phyloP scores from a whole-genome alignment of 2,888 invertebrate genomes.

The Aproaerema taeniolella region DNA sequence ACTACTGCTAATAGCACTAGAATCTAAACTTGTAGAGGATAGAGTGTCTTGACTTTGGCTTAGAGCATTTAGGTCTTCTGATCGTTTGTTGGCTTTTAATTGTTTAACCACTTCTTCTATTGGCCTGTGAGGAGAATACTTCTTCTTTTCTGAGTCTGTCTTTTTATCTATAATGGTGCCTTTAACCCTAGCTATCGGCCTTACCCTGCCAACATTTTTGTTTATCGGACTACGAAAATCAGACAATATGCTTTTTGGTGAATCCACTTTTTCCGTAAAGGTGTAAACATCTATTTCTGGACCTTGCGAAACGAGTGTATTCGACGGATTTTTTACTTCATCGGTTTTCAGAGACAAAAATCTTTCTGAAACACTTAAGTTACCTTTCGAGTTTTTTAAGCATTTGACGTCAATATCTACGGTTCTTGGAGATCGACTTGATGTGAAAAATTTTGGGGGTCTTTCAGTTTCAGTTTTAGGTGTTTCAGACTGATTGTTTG shows the following conservation, averaged over 20 bases:
- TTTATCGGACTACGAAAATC: constrained; percentile 60
- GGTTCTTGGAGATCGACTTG: constrained; percentile 57
- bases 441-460: constrained; percentile 69
- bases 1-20: constrained; percentile 24
- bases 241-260: constrained; percentile 65
- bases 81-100: constrained; percentile 58
- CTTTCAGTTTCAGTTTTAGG: constrained; percentile 59
- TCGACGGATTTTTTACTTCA: constrained; percentile 38
- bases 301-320: constrained; percentile 56
- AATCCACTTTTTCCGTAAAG: constrained; percentile 69
- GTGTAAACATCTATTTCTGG: constrained; percentile 69
- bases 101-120: constrained; percentile 71
- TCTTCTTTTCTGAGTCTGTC: constrained; percentile 61
- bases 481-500: constrained; percentile 34
- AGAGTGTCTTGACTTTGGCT: constrained; percentile 29
- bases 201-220: constrained; percentile 62
- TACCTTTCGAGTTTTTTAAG: constrained; percentile 67
- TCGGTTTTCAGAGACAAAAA: constrained; percentile 57
- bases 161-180: constrained; percentile 69
- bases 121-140: constrained; percentile 64
- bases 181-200: constrained; percentile 70
- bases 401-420: constrained; percentile 70
- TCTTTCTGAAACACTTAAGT: constrained; percentile 61
- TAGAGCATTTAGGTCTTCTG: constrained; percentile 45
- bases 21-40: constrained; percentile 29